Conservation (phyloP, 2,113 vertebrate genomes). For the Lycocorax pyrrhopterus region DNA sequence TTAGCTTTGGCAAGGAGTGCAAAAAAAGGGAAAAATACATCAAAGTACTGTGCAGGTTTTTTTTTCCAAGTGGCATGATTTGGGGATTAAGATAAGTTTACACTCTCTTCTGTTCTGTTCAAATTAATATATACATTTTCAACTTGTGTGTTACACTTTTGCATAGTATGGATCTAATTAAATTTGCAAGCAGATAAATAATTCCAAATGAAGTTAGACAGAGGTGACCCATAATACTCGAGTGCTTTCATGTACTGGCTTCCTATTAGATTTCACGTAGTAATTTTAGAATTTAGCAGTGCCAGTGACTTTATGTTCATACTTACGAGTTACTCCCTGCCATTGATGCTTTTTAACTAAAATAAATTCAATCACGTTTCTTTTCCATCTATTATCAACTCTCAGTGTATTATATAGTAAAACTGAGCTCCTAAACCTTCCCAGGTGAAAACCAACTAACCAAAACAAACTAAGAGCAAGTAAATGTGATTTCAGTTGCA, state of each 20-base stretch:
- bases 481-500: not conserved
- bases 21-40: not conserved
- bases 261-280: not conserved
- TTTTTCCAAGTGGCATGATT: not conserved
- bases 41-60: not conserved
- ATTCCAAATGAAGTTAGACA: not conserved
- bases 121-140: not conserved
- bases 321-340: not conserved
- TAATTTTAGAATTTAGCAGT: not conserved
- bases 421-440: not conserved
- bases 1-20: not conserved
- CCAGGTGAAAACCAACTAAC: not conserved
- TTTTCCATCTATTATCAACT: not conserved
- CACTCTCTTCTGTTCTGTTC: not conserved
- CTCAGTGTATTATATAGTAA: not conserved
- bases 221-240: not conserved
- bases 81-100: not conserved
- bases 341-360: not conserved
- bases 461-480: not conserved
- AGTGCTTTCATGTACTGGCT: not conserved
- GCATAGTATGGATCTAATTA: not conserved
- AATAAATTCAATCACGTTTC: not conserved
- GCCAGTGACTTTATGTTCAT: not conserved
- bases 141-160: not conserved
- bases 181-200: not conserved